Evolutionary conservation across 2,888 invertebrate species (phyloP).

Genomic region (Heliconius ethilla): DNA sequence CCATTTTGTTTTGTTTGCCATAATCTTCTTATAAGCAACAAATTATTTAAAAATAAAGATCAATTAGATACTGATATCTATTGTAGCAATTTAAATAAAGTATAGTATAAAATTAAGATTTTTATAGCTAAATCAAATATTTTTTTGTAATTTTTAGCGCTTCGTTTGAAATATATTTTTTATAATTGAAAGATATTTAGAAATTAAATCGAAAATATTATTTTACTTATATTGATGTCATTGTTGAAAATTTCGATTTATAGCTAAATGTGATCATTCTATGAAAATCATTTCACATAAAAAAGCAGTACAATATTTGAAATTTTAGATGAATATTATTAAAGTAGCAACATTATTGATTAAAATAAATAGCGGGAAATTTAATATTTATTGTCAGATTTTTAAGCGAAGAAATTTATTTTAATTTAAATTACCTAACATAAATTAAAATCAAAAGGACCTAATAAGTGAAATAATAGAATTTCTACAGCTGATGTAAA

Average conservation of each 20-base stretch:
- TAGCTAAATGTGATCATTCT: not conserved
- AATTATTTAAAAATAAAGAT: not conserved
- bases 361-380: constrained; percentile 1
- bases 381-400: not conserved
- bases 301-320: not conserved
- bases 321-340: too few species aligned
- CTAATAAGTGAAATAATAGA: too few species aligned
- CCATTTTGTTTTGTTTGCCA: not conserved
- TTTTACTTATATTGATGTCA: too few species aligned
- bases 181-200: too few species aligned
- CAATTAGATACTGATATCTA: not conserved
- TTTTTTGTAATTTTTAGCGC: too few species aligned
- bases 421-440: too few species aligned
- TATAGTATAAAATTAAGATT: not conserved
- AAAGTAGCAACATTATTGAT: not conserved
- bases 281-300: not conserved
- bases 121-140: too few species aligned
- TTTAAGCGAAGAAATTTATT: not conserved
- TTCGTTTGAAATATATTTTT: too few species aligned
- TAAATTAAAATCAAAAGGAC: too few species aligned
- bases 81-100: not conserved
- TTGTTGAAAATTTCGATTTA: too few species aligned
- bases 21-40: not conserved
- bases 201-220: too few species aligned
- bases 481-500: too few species aligned